Evolutionary conservation across 2,888 invertebrate species (phyloP), one percentile per base, ranked within the genome.

Genomic region (Leptinotarsa haldemani): DNA sequence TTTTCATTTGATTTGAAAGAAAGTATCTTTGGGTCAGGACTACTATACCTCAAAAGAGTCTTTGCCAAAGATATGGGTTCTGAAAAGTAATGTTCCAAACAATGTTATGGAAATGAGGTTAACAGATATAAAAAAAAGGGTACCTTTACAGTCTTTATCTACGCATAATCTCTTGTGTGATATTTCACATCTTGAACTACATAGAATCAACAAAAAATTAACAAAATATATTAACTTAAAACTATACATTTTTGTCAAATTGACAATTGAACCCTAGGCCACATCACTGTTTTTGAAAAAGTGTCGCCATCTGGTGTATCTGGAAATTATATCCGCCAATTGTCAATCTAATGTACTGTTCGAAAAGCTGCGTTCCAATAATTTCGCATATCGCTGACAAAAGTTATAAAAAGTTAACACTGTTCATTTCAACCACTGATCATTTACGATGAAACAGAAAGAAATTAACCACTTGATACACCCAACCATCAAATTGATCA

Each of bases 91-190:
- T 40, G 1, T 18, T 74, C 70, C 25, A 46, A 67, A 65, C n/a
- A 65, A 68, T 56, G 22, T 40, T 50, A 53, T 61, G 18, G 30
- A 16, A 47, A 69, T 20, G 48, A 66, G 63, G 69, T 56, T 53
- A 69, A 30, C 50, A 18, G 18, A 63, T 30, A 18, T 52, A 69
- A 30, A 20, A 22, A 22, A 46, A 53, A 53, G 85, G 85, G 86
- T 89, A 95, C 95, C 90, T 87, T 90, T 90, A 87, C 95, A 95
- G 85, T 91, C 87, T 86, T 89, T 87, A 88, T 94, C 92, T 81
- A 89, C 93, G 90, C 95, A 95, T 84, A 90, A 88, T 83, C 93
- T 90, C 87, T 92, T 91, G 85, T 93, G 91, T 71, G 94, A 92
- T 83, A 92, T 88, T 87, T 88, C 87, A 84, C 89, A 82, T 79